phyloP scores from a whole-genome alignment of 2,113 vertebrate species.

The Leucosticte australis region DNA sequence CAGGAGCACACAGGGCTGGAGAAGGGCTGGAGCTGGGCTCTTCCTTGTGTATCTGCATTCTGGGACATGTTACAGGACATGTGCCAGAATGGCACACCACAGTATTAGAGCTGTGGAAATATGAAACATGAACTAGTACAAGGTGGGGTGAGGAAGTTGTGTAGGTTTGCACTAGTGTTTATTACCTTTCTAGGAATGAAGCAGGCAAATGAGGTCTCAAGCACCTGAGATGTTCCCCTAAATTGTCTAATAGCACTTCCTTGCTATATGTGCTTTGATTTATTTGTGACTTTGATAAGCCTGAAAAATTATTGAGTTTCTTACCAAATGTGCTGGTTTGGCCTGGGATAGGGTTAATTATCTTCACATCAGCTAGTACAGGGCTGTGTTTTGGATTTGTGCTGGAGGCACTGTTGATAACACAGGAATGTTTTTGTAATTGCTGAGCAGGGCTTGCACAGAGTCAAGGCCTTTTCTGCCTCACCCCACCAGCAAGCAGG shows the following conservation, averaged over 20 bases:
- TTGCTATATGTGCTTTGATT: not conserved
- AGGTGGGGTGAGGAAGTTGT: not conserved
- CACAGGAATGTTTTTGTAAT: not conserved
- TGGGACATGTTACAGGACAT: accelerated
- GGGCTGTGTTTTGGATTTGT: not conserved
- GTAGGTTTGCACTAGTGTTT: not conserved
- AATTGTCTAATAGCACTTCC: not conserved
- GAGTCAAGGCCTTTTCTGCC: not conserved
- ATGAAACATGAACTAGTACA: not conserved
- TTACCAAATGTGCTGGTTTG: not conserved
- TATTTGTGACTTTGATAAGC: not conserved
- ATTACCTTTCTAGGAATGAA: not conserved
- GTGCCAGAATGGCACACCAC: not conserved
- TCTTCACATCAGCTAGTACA: not conserved
- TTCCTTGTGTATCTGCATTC: not conserved
- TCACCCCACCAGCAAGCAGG: not conserved
- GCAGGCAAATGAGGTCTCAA: not conserved
- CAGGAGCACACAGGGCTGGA: not conserved
- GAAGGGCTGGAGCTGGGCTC: not conserved
- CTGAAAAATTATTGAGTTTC: not conserved
- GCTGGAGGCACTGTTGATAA: not conserved
- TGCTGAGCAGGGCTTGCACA: not conserved
- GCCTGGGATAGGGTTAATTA: not conserved
- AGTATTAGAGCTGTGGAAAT: not conserved
- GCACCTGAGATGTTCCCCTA: not conserved